Conservation (phyloP, 1,140 invertebrate genomes). For the Macrostomum lignano region DNA sequence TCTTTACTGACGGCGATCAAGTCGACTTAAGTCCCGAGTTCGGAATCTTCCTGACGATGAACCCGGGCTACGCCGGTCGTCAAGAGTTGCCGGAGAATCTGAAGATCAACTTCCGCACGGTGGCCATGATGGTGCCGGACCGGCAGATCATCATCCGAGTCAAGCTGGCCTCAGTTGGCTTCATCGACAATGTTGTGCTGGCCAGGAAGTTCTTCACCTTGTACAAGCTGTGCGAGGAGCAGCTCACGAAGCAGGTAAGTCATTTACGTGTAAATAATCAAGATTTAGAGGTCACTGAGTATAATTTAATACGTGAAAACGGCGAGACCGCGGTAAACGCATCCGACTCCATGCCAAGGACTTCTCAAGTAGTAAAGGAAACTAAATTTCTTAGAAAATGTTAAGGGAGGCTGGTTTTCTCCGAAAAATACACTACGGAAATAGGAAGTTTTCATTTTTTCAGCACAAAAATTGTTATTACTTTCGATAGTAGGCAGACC, state of each 20-base stretch:
- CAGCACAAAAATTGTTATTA: no score
- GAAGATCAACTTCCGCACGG: slow-evolving; percentile 82
- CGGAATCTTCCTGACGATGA: slow-evolving; percentile 91
- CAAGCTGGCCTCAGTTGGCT: slow-evolving; percentile 73
- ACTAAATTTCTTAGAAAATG: no score
- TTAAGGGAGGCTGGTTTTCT: no score
- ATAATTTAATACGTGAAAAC: no score
- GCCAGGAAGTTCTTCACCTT: slow-evolving; percentile 79
- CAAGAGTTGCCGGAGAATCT: slow-evolving; percentile 83
- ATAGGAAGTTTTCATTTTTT: no score
- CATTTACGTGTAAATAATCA: no score
- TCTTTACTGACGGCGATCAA: slow-evolving; percentile 72
- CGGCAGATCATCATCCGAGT: slow-evolving; percentile 84
- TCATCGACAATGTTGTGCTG: slow-evolving; percentile 71
- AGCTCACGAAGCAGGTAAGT: slow-evolving; percentile 55
- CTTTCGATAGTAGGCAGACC: no score
- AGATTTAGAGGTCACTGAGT: no score
- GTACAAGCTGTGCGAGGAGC: slow-evolving; percentile 84
- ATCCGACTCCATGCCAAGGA: no score
- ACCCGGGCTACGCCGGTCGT: slow-evolving; percentile 75
- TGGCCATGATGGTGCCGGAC: slow-evolving; percentile 95
- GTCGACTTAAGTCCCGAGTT: slow-evolving; percentile 76
- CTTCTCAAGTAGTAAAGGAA: no score
- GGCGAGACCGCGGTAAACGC: no score
- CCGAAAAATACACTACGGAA: no score